Percentiles rank a stretch among this genome's conserved stretches.
These are phyloP conservation scores for Zygogramma bicolorata DNA, from an alignment of 2,888 invertebrate genomes.

Conservation along the genomic window DNA sequence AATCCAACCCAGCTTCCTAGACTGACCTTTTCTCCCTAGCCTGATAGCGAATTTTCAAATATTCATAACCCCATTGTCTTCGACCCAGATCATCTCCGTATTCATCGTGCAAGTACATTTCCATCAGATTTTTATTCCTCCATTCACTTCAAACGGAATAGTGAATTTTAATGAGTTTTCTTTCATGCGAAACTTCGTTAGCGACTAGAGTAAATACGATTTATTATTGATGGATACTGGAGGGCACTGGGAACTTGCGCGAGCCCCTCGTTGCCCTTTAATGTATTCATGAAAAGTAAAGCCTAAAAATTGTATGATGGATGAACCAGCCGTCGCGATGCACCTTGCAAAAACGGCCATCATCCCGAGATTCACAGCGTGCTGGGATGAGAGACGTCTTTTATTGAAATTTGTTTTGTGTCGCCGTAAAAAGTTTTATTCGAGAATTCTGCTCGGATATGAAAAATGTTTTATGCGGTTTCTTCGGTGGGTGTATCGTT, in stretches of 20 bases:
- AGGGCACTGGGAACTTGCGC: constrained; percentile 14
- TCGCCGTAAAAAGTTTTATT: constrained; percentile 50
- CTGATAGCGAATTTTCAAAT: background rate
- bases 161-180: constrained; percentile 18
- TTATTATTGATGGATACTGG: constrained; percentile 24
- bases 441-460: constrained; percentile 41
- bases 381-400: constrained; percentile 35
- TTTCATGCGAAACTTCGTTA: constrained; percentile 10
- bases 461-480: constrained; percentile 40
- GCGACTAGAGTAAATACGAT: constrained; percentile 23
- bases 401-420: constrained; percentile 57
- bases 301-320: constrained; percentile 22
- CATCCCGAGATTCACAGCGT: background rate
- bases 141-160: constrained; percentile 19
- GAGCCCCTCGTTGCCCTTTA: constrained; percentile 25
- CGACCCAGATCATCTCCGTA: background rate
- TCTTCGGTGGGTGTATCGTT: constrained; percentile 34
- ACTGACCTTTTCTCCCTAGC: too few species aligned
- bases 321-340: background rate
- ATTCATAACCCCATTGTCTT: background rate
- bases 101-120: background rate
- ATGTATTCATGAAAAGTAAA: constrained; percentile 42
- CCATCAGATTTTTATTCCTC: background rate
- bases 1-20: too few species aligned
- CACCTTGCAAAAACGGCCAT: background rate